Conservation (phyloP, 2,888 invertebrate genomes). For the Lasius platythorax region DNA sequence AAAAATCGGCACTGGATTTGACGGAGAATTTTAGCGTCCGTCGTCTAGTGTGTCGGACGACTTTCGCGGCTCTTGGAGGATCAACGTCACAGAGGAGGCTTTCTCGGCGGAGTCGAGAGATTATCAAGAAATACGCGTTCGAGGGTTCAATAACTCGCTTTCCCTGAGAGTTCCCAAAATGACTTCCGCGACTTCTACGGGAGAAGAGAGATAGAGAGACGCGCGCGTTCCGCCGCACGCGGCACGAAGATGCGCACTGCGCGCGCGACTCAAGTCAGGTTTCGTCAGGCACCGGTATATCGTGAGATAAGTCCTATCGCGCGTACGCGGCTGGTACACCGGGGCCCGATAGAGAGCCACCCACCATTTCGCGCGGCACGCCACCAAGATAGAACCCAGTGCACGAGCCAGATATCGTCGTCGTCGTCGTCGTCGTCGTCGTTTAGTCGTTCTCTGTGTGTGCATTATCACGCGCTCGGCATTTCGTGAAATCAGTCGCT, state of each 20-base stretch:
- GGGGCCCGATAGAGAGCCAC: slow-evolving; percentile 72
- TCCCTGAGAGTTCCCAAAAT: not conserved
- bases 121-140: not conserved
- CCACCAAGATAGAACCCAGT: slow-evolving; percentile 64
- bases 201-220: not conserved
- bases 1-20: not conserved
- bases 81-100: not conserved
- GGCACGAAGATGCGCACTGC: not conserved
- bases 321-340: slow-evolving; percentile 62
- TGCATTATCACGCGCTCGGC: slow-evolving; percentile 80
- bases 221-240: not conserved
- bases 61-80: not conserved
- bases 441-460: slow-evolving; percentile 63
- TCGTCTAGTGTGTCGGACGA: not conserved
- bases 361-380: slow-evolving; percentile 71
- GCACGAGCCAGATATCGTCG: slow-evolving; percentile 72
- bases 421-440: slow-evolving; percentile 54
- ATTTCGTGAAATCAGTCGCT: slow-evolving; percentile 83
- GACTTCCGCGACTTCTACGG: not conserved
- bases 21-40: not conserved
- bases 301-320: slow-evolving; percentile 78
- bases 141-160: not conserved
- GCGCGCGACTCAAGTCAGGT: slow-evolving; percentile 37
- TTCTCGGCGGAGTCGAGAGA: too few species aligned
- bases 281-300: slow-evolving; percentile 66